Percentiles rank a stretch among this genome's conserved stretches.
Conservation (phyloP, 2,888 invertebrate species). For the Macrophya alboannulata region DNA sequence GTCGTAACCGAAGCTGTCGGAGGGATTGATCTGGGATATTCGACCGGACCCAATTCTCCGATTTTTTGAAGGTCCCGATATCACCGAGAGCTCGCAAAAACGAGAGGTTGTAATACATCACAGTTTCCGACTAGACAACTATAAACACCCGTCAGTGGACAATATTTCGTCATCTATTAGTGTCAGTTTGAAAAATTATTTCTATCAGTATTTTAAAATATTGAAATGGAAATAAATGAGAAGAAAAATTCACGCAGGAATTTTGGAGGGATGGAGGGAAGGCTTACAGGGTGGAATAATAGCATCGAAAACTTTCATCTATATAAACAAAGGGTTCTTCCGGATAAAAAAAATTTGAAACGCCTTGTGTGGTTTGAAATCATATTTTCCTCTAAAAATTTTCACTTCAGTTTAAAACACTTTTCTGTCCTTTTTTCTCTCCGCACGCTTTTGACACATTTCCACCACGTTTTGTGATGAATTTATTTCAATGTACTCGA, state of each 20-base stretch:
- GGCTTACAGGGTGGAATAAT: neutral
- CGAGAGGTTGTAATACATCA: neutral
- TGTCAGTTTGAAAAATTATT: neutral
- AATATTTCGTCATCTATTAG: neutral
- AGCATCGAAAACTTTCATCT: neutral
- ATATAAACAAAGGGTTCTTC: neutral
- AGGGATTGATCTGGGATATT: conserved; percentile 17
- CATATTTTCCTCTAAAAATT: conserved; percentile 3
- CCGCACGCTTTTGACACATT: neutral
- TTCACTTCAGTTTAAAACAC: neutral
- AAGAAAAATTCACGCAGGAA: neutral
- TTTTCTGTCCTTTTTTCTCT: neutral
- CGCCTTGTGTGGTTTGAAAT: neutral
- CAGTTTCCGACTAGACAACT: neutral
- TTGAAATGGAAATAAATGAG: neutral
- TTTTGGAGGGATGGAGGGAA: neutral
- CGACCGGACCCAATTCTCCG: neutral
- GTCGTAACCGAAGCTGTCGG: neutral
- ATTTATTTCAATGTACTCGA: neutral
- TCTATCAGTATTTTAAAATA: neutral
- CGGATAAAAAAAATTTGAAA: neutral
- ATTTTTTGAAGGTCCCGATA: neutral
- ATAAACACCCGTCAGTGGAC: neutral
- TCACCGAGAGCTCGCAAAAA: neutral
- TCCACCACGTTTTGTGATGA: neutral